phyloP scores from a whole-genome alignment of 2,113 vertebrate species.

The Thunnus thynnus region DNA sequence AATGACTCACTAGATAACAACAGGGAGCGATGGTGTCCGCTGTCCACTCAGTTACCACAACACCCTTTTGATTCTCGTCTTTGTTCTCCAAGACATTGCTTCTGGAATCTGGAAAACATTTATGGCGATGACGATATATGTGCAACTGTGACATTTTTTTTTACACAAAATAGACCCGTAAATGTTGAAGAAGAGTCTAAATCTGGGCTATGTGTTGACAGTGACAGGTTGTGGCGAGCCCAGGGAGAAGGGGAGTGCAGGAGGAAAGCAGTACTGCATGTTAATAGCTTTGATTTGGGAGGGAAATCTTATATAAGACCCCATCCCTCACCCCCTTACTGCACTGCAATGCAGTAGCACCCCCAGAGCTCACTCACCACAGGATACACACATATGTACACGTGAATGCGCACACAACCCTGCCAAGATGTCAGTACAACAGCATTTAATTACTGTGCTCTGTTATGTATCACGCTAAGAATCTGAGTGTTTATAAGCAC shows the following conservation, averaged over 20 bases:
- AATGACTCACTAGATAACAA: not conserved
- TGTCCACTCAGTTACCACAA: not conserved
- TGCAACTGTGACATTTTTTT: not conserved
- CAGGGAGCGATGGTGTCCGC: not conserved
- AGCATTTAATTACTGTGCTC: not conserved
- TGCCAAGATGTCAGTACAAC: slow-evolving; percentile 19
- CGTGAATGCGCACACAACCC: not conserved
- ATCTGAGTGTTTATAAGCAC: slow-evolving; percentile 33
- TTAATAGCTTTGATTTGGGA: slow-evolving; percentile 70
- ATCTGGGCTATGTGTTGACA: slow-evolving; percentile 6
- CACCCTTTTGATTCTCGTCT: not conserved
- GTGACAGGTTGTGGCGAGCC: not conserved
- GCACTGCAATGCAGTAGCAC: slow-evolving; percentile 80
- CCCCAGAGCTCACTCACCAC: slow-evolving; percentile 59
- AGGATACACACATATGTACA: slow-evolving; percentile 3
- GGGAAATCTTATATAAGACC: slow-evolving; percentile 79
- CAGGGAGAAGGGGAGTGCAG: slow-evolving; percentile 9
- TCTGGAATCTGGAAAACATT: not conserved
- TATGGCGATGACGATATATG: too few relatives aligned
- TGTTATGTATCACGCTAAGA: not conserved
- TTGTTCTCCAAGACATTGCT: too few relatives aligned
- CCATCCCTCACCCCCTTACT: slow-evolving; percentile 65
- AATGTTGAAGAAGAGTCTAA: not conserved
- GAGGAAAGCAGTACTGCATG: slow-evolving; percentile 37
- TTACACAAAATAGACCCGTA: not conserved